Conservation (phyloP, 2,888 invertebrate species). For the Acanthosepion lycidas region DNA sequence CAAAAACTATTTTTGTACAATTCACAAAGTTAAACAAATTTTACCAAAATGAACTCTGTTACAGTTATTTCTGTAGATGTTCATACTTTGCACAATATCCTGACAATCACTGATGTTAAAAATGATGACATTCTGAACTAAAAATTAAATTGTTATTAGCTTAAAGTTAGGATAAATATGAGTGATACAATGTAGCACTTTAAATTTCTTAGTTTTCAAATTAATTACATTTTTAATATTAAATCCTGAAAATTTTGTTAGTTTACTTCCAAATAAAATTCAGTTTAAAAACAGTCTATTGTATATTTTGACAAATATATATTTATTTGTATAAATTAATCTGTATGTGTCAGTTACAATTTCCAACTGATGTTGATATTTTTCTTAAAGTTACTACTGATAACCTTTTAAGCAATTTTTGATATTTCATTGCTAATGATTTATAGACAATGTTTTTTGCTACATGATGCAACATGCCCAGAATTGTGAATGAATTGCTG, state of each 20-base stretch:
- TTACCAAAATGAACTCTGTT: not conserved
- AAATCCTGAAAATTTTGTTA: not conserved
- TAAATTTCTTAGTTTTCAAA: not conserved
- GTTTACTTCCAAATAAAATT: too few species aligned
- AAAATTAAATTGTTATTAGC: not conserved
- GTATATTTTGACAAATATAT: not conserved
- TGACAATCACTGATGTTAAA: not conserved
- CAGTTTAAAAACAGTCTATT: not conserved
- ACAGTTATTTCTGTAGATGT: not conserved
- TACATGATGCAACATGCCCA: not conserved
- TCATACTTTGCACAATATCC: not conserved
- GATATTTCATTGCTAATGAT: not conserved
- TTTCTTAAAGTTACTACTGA: not conserved
- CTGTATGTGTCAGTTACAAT: not conserved
- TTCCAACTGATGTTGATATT: not conserved
- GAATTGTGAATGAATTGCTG: constrained; percentile 14
- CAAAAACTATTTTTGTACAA: not conserved
- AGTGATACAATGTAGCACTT: not conserved
- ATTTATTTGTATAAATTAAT: not conserved
- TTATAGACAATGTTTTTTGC: not conserved
- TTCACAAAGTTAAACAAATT: not conserved
- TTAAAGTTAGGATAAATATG: not conserved
- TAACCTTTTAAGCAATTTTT: constrained; percentile 23
- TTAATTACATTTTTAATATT: not conserved
- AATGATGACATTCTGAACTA: not conserved